A percentile compares a stretch with the other conserved stretches of the same genome.
These are phyloP conservation scores for Heliconius hermathena DNA, from an alignment of 1,140 invertebrate genomes.

Conservation along the genomic window DNA sequence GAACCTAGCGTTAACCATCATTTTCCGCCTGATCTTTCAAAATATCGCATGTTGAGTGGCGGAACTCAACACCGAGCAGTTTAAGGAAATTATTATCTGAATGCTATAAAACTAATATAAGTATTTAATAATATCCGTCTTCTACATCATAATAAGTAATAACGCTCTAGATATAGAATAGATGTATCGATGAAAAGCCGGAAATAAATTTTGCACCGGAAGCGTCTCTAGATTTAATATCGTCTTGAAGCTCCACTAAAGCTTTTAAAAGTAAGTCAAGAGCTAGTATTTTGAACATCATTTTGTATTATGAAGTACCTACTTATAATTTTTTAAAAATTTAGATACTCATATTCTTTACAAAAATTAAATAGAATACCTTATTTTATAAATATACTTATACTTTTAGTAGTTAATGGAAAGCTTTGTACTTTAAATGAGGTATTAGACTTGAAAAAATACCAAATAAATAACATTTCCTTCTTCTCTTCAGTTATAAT, in stretches of 20 bases:
- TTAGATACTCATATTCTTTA: too few species aligned
- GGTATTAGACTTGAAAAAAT: not conserved
- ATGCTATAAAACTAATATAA: not conserved
- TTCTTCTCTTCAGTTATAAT: not conserved
- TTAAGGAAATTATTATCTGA: not conserved
- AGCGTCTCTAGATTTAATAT: constrained; percentile 10
- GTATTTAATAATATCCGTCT: not conserved
- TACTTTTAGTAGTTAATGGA: not conserved
- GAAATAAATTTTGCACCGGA: constrained; percentile 13
- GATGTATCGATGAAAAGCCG: constrained; percentile 5
- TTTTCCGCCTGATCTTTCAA: too few species aligned
- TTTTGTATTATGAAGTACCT: not conserved
- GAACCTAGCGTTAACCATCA: too few species aligned
- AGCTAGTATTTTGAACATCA: not conserved
- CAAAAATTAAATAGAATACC: too few species aligned
- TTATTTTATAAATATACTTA: too few species aligned
- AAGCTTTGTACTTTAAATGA: not conserved
- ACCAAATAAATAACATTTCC: not conserved
- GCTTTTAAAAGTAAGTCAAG: constrained; percentile 8
- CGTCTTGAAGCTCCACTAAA: constrained; percentile 11
- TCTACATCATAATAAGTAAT: not conserved
- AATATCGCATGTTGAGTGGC: too few species aligned
- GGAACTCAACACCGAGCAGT: too few species aligned
- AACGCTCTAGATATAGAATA: not conserved
- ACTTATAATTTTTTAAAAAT: not conserved